These are phyloP conservation scores for Acanthurus leucopareius DNA, from an alignment of 2,797 vertebrate genomes.

Conservation along the genomic window DNA sequence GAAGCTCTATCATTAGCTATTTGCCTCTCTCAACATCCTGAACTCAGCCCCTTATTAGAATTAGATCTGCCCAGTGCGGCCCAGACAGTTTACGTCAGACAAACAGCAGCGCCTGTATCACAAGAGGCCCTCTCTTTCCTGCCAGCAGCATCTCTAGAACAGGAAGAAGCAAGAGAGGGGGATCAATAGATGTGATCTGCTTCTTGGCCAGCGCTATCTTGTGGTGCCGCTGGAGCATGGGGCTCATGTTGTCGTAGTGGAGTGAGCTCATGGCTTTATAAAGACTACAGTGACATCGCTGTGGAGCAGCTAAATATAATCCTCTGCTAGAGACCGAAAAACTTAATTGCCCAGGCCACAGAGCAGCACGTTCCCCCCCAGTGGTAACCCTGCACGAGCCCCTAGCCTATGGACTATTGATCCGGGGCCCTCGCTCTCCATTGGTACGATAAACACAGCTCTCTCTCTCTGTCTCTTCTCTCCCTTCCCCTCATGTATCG, in stretches of 20 bases:
- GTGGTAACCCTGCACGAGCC: slow-evolving; percentile 82
- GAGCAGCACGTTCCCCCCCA: slow-evolving; percentile 59
- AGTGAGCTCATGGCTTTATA: slow-evolving; percentile 89
- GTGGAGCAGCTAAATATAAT: slow-evolving; percentile 88
- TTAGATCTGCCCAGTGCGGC: slow-evolving; percentile 75
- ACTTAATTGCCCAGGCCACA: slow-evolving; percentile 82
- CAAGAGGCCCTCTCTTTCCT: slow-evolving; percentile 73
- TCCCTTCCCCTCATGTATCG: slow-evolving; percentile 53
- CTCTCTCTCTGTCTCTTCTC: slow-evolving; percentile 44
- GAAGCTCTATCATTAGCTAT: slow-evolving; percentile 61
- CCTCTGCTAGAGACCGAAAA: slow-evolving; percentile 82
- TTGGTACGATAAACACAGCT: slow-evolving; percentile 69
- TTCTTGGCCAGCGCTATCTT: slow-evolving; percentile 80
- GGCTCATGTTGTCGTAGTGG: slow-evolving; percentile 82
- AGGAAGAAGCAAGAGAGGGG: slow-evolving; percentile 79
- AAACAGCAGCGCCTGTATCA: slow-evolving; percentile 73
- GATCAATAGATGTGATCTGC: slow-evolving; percentile 89
- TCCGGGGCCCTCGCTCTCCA: slow-evolving; percentile 74
- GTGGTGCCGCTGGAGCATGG: slow-evolving; percentile 72
- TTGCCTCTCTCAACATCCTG: slow-evolving; percentile 72
- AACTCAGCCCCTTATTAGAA: slow-evolving; percentile 75
- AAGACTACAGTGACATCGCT: slow-evolving; percentile 84
- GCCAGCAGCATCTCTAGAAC: slow-evolving; percentile 77
- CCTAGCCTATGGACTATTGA: slow-evolving; percentile 81
- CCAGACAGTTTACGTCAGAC: slow-evolving; percentile 84